Conservation (phyloP, 2,113 vertebrate species). For the Epinephelus lanceolatus region DNA sequence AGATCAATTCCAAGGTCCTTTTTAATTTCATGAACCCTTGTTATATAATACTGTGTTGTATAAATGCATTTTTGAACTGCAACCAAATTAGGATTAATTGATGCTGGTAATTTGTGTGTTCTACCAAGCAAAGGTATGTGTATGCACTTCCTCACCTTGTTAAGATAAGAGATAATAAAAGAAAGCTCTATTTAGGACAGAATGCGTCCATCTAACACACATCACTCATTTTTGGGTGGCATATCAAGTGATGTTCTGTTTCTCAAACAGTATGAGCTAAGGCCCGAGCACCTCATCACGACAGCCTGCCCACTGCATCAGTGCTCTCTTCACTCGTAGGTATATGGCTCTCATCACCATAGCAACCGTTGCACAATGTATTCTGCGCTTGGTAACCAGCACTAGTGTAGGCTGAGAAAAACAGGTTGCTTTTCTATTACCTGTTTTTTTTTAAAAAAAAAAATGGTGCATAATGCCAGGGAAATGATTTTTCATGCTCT, state of each 20-base stretch:
- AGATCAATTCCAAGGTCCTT: no score
- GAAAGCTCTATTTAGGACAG: background rate
- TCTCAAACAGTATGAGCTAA: slow-evolving; percentile 60
- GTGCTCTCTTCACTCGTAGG: slow-evolving; percentile 79
- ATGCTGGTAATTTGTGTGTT: background rate
- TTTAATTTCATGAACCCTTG: no score
- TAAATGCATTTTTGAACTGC: background rate
- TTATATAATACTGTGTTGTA: no score
- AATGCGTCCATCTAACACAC: background rate
- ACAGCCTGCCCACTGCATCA: slow-evolving; percentile 83
- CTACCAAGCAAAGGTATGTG: background rate
- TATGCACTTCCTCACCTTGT: background rate
- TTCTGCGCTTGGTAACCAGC: slow-evolving; percentile 74
- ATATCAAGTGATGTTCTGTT: slow-evolving; percentile 39
- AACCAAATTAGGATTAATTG: background rate
- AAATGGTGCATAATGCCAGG: slow-evolving; percentile 47
- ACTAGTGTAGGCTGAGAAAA: slow-evolving; percentile 72
- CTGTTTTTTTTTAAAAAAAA: slow-evolving; percentile 52
- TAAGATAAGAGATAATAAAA: background rate
- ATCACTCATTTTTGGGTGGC: slow-evolving; percentile 6
- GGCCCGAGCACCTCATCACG: slow-evolving; percentile 74
- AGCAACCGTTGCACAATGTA: slow-evolving; percentile 82
- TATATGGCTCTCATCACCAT: slow-evolving; percentile 83
- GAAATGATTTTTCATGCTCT: slow-evolving; percentile 48
- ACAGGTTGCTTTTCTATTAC: slow-evolving; percentile 70